Base-by-base conservation (phyloP, 1,140 invertebrate genomes). In the Brachionus rubens region DNA sequence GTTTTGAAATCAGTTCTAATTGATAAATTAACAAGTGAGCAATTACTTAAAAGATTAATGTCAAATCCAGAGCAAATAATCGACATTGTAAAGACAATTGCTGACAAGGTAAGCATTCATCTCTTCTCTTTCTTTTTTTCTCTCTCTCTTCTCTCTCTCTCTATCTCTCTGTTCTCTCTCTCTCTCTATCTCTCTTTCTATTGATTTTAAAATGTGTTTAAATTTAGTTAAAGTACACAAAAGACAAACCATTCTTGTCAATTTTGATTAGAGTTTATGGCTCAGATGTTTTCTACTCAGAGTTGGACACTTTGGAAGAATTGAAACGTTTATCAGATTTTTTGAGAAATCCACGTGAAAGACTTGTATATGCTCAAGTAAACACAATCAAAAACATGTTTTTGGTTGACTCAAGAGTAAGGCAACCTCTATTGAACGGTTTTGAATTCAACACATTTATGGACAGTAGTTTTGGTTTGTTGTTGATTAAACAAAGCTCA, bases 261-360 rank as follows among this genome's bases (percentile, higher is more conserved):
- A 12, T 72, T 5, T 72, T 54, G 26, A 21, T 72, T 36, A 28
- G 68, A 50, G 68, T 72, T 7, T 72, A 72, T 54, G 68, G 68
- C 10, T 72, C 68, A 50, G 68, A 72, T 72, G 46, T 72, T 21
- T 72, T 72, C 68, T 72, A 72, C 24, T 72, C 68, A 10, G 68
- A 72, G 24, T 33, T 72, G 14, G 68, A 72, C 46, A 50, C 19
- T 36, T 28, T 40, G 12, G 26, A 48, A 10, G 30, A 72, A 46
- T 50, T 72, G 30, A 48, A 72, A 21, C 43, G 46, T 21, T 54
- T 72, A 16, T 40, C 50, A 33, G 50, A 72, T 21, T 72, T 50
- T 50, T 21, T 72, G 9, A 36, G 46, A 21, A 72, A 72, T 54
- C 50, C 50, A 54, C 28, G 50, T 21, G 68, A 72, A 54, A 28